Conservation (phyloP, 2,888 invertebrate genomes). For the Lasioglossum vierecki region DNA sequence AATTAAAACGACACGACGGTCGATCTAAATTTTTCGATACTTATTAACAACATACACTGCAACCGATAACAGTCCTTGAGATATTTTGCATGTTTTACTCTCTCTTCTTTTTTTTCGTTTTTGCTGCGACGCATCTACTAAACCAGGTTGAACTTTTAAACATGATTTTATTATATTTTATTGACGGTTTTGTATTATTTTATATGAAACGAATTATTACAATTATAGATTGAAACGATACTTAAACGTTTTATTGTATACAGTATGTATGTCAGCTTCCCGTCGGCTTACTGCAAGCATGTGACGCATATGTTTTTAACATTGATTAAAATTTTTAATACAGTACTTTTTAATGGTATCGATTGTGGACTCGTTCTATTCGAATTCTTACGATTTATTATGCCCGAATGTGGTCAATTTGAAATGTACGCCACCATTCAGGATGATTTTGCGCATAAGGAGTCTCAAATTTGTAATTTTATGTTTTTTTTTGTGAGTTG, state of each 20-base stretch:
- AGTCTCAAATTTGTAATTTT: conserved; percentile 32
- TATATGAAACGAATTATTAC: conserved; percentile 45
- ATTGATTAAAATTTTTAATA: conserved; percentile 33
- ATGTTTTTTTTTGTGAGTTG: conserved; percentile 23
- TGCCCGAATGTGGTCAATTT: background rate
- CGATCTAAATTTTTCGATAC: conserved; percentile 60
- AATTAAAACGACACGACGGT: conserved; percentile 43
- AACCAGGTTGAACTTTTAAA: conserved; percentile 42
- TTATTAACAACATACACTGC: conserved; percentile 57
- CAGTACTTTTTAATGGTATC: conserved; percentile 33
- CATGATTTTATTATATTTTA: conserved; percentile 49
- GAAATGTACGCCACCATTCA: conserved; percentile 12
- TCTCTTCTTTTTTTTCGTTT: conserved; percentile 50
- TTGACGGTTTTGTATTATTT: conserved; percentile 52
- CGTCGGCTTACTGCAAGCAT: conserved; percentile 36
- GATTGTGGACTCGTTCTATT: conserved; percentile 24
- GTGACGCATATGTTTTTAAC: conserved; percentile 35
- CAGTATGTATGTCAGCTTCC: conserved; percentile 39
- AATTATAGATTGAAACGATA: conserved; percentile 51
- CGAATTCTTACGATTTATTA: conserved; percentile 30
- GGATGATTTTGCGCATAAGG: conserved; percentile 19
- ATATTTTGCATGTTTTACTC: conserved; percentile 62
- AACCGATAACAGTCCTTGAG: conserved; percentile 56
- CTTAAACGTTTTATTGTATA: conserved; percentile 50
- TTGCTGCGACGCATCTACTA: conserved; percentile 35